Percentiles rank a stretch among this genome's conserved stretches.
Conservation (phyloP, 2,797 vertebrate genomes). For the Coendou prehensilis region DNA sequence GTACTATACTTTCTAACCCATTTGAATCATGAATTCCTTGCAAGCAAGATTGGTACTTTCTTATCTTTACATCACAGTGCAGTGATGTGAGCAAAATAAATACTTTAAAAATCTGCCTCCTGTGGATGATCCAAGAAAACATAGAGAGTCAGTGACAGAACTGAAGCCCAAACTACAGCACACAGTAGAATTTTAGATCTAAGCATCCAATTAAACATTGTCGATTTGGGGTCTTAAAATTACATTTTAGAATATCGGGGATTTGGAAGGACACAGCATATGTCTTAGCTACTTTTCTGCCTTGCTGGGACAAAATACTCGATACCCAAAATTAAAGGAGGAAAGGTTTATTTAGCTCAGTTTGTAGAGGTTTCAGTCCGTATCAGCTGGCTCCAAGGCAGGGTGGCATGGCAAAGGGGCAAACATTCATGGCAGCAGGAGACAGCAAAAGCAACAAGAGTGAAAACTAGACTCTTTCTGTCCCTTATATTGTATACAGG, state of each 20-base stretch:
- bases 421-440: neutral
- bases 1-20: neutral
- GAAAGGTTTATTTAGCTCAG: neutral
- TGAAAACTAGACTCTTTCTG: neutral
- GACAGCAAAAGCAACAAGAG: neutral
- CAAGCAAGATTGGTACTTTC: neutral
- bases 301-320: neutral
- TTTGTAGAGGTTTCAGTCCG: neutral
- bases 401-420: neutral
- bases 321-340: neutral
- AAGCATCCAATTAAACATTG: neutral
- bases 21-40: neutral
- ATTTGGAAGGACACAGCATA: neutral
- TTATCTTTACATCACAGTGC: neutral
- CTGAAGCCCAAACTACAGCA: neutral
- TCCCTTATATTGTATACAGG: too few relatives aligned
- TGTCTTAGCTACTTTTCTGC: neutral
- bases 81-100: neutral
- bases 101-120: neutral
- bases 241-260: neutral
- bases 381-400: neutral
- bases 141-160: neutral
- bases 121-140: neutral
- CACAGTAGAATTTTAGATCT: neutral
- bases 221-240: neutral